phyloP scores from a whole-genome alignment of 2,113 vertebrate genomes.

The Peromyscus leucopus region DNA sequence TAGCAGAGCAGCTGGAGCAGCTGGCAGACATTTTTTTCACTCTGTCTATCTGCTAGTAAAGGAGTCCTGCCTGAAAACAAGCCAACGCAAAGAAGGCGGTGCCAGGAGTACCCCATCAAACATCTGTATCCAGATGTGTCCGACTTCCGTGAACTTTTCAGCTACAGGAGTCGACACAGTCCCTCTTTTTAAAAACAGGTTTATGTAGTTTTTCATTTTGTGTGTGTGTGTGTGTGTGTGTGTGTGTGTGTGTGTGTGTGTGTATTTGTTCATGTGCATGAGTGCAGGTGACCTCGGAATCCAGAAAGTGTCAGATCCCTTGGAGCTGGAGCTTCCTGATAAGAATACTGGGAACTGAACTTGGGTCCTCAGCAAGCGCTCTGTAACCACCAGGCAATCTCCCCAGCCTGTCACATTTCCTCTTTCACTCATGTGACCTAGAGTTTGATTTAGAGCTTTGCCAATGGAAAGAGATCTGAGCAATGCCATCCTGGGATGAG shows the following conservation, averaged over 20 bases:
- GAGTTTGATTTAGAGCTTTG: background rate
- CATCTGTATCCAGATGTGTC: conserved; percentile 35
- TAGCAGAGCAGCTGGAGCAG: background rate
- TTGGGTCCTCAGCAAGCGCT: background rate
- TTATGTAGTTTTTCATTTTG: background rate
- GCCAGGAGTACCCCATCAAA: background rate
- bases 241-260: background rate
- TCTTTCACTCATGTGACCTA: background rate
- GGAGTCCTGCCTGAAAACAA: conserved; percentile 31
- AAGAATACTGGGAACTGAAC: background rate
- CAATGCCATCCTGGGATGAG: background rate
- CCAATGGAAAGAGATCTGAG: conserved; percentile 1
- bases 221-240: background rate
- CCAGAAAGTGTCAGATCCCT: background rate
- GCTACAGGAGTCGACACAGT: background rate
- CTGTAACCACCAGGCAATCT: background rate
- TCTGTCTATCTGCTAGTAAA: background rate
- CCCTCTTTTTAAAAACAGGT: background rate
- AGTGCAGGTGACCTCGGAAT: background rate
- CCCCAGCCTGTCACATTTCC: background rate
- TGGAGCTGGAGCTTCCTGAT: background rate
- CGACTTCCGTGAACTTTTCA: background rate
- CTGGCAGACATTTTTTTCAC: background rate
- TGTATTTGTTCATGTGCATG: background rate
- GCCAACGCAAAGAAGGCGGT: background rate